Evolutionary conservation across 2,113 vertebrate species (phyloP).

Genomic region (Coracopsis vasa): DNA sequence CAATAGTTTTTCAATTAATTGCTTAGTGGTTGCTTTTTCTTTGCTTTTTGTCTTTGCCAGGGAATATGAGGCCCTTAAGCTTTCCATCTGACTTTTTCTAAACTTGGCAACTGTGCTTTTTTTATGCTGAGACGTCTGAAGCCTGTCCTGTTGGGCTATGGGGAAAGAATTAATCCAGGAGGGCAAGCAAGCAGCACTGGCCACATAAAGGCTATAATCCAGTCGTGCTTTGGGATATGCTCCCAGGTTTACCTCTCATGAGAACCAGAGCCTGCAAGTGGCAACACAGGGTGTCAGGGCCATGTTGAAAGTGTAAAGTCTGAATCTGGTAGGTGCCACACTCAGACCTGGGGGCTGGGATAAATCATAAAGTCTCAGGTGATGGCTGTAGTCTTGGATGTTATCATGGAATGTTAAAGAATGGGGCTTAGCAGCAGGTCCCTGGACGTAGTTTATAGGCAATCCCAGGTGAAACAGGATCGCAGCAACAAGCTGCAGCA

Average conservation of each 20-base stretch:
- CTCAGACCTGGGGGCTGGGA: not conserved
- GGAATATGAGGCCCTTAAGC: not conserved
- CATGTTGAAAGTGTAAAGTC: accelerated
- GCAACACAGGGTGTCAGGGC: not conserved
- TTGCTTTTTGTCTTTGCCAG: not conserved
- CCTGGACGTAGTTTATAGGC: not conserved
- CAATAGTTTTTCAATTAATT: slow-evolving; percentile 59
- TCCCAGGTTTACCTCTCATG: not conserved
- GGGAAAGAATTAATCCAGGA: not conserved
- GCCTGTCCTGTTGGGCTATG: not conserved
- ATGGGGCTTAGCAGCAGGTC: not conserved
- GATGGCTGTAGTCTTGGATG: not conserved
- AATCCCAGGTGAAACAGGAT: accelerated
- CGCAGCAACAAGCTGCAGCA: not conserved
- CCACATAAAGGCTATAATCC: not conserved
- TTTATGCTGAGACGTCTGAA: not conserved
- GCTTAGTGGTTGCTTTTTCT: not conserved
- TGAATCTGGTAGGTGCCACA: not conserved
- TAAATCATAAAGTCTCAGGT: not conserved
- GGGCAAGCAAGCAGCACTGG: not conserved
- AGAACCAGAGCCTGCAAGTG: accelerated
- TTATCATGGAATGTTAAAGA: not conserved
- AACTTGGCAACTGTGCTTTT: not conserved
- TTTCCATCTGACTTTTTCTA: not conserved
- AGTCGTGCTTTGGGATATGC: accelerated